Base-by-base conservation (phyloP, 2,113 vertebrate species). In the Takifugu bimaculatus region DNA sequence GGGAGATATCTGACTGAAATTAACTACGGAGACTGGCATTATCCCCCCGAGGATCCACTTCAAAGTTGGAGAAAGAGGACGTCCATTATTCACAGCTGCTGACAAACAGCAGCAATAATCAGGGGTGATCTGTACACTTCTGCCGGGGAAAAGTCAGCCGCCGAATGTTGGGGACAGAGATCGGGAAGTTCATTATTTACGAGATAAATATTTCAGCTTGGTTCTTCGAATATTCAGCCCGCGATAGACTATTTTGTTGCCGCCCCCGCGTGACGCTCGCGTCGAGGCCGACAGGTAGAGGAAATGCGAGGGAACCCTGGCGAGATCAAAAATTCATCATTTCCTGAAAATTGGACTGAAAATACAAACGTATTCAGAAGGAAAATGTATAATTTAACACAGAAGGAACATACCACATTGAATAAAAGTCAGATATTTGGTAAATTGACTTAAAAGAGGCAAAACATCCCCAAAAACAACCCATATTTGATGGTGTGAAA, bases 171-270 rank as follows among this genome's bases (percentile, higher is more conserved):
- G 28, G 44, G 14, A 60, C 52, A 26, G 48, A 12, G 7, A 52
- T 51, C 50, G 60, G 49, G 35, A n/a, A 57, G 51, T 73, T 78
- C 60, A 65, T 76, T 78, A 73, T 72, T 72, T 68, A 65, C 28
- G 52, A 26, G 20, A 42, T 76, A 56, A 78, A 76, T 82, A 67
- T 57, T 82, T 74, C 3, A 75, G 63, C 48, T 70, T 51, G 12
- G 6, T 10, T 26, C 28, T 66, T 70, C 39, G 77, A 75, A 75
- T 77, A 79, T 70, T 81, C 54, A 65, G 50, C 66, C 13, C 53
- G 51, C 58, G 61, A 57, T 56, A 68, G 74, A 74, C 55, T 54
- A 44, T 55, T 68, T 65, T 55, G 7, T 39, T 39, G 35, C 49
- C 20, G 65, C 35, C 32, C 54, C 60, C 57, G 35, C 50, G 44